phyloP scores from a whole-genome alignment of 2,888 invertebrate species.

The Eristalis pertinax region DNA sequence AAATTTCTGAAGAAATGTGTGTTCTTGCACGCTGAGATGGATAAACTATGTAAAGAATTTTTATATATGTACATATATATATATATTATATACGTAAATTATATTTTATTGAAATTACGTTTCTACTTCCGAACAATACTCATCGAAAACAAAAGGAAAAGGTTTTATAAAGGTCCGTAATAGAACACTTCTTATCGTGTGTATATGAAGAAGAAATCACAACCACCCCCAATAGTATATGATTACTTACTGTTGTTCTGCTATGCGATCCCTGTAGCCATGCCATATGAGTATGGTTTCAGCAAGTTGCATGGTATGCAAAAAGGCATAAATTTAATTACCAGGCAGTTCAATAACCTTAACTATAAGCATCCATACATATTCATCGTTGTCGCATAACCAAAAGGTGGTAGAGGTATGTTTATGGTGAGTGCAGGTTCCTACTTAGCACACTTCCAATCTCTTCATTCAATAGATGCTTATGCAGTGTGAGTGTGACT shows the following conservation, averaged over 20 bases:
- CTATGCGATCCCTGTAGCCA: constrained; percentile 33
- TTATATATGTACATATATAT: too few species aligned
- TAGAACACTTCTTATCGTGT: background rate
- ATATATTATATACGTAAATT: too few species aligned
- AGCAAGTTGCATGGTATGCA: constrained; percentile 61
- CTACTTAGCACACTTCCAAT: constrained; percentile 70
- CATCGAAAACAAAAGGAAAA: too few species aligned
- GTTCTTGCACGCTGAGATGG: too few species aligned
- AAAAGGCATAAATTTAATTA: constrained; percentile 73
- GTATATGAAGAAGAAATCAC: background rate
- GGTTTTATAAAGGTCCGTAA: background rate
- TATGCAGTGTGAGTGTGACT: constrained; percentile 46
- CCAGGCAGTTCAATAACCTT: constrained; percentile 70
- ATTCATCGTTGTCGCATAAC: constrained; percentile 34
- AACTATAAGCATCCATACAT: constrained; percentile 59
- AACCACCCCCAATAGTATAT: constrained; percentile 21
- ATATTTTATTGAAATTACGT: background rate
- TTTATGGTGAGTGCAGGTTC: constrained; percentile 20
- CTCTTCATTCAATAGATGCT: constrained; percentile 21
- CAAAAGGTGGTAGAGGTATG: constrained; percentile 4
- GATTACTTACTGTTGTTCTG: constrained; percentile 44
- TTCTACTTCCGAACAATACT: background rate
- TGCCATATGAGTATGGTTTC: constrained; percentile 8
- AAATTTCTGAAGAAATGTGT: too few species aligned
- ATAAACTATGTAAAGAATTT: too few species aligned